phyloP scores from a whole-genome alignment of 2,888 invertebrate genomes.

The Punctoribates punctum region DNA sequence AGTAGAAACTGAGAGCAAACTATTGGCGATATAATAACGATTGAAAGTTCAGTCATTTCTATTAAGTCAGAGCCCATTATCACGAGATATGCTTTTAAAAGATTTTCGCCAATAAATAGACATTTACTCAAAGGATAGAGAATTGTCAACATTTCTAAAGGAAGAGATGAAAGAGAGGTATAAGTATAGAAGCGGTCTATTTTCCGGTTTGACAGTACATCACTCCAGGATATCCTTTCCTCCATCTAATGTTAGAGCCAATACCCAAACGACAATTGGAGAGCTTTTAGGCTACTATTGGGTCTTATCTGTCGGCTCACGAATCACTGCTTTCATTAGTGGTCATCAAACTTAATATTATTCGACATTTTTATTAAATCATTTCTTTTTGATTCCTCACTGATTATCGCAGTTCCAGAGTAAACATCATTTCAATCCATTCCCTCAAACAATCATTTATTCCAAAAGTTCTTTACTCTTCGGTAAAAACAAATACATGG shows the following conservation, averaged over 20 bases:
- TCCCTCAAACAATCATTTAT: no score
- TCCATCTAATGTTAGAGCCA: conserved; percentile 19
- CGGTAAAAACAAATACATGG: no score
- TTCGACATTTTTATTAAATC: no score
- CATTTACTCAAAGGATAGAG: conserved; percentile 33
- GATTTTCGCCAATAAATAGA: conserved; percentile 31
- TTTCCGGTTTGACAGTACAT: conserved; percentile 33
- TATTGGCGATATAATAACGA: background rate
- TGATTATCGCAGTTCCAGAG: no score
- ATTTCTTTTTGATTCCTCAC: no score
- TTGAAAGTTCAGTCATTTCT: conserved; percentile 12
- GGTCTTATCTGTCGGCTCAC: conserved; percentile 13
- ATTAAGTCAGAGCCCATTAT: background rate
- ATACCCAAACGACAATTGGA: background rate
- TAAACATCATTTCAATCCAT: no score
- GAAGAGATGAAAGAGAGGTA: conserved; percentile 22
- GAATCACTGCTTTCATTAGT: background rate
- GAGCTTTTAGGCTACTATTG: background rate
- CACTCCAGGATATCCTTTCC: conserved; percentile 33
- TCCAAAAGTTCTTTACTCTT: no score
- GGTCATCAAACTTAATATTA: background rate
- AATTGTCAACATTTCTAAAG: conserved; percentile 23
- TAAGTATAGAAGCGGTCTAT: conserved; percentile 18
- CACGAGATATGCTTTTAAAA: conserved; percentile 28
- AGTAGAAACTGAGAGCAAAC: no score